phyloP scores from a whole-genome alignment of 2,888 invertebrate species.

The Busseola fusca region DNA sequence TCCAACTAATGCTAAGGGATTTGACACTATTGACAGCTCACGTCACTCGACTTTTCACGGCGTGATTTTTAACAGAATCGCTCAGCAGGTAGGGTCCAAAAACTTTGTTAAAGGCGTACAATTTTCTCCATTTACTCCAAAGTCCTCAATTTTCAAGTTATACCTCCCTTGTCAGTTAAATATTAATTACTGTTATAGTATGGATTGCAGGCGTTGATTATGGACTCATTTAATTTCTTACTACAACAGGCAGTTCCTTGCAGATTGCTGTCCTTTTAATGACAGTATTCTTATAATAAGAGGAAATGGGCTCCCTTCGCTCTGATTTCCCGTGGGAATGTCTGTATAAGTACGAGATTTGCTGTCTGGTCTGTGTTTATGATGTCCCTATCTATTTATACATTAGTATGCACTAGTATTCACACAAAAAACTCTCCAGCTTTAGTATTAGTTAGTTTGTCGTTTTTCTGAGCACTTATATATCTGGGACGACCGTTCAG shows the following conservation, averaged over 20 bases:
- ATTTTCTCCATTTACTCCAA: slow-evolving; percentile 11
- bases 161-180: slow-evolving; percentile 4
- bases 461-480: too few species aligned
- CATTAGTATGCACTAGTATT: too few species aligned
- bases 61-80: too few species aligned
- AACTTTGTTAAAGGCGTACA: background rate
- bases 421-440: too few species aligned
- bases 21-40: too few species aligned
- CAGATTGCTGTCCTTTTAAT: slow-evolving; percentile 27
- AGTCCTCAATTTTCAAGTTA: slow-evolving; percentile 1
- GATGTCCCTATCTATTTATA: background rate
- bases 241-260: slow-evolving; percentile 4
- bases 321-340: slow-evolving; percentile 59
- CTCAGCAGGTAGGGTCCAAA: background rate
- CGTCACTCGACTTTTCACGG: too few species aligned
- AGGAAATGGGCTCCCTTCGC: slow-evolving; percentile 38
- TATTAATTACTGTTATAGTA: slow-evolving; percentile 16
- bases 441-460: too few species aligned
- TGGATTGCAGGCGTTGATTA: slow-evolving; percentile 23
- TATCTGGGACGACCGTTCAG: background rate
- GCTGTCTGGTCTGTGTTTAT: background rate
- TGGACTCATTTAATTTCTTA: slow-evolving; percentile 9
- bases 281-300: slow-evolving; percentile 34
- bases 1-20: too few species aligned
- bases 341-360: slow-evolving; percentile 26